Evolutionary conservation across 1,140 invertebrate genomes (phyloP).

Genomic region (Leptestheria dahalacensis): DNA sequence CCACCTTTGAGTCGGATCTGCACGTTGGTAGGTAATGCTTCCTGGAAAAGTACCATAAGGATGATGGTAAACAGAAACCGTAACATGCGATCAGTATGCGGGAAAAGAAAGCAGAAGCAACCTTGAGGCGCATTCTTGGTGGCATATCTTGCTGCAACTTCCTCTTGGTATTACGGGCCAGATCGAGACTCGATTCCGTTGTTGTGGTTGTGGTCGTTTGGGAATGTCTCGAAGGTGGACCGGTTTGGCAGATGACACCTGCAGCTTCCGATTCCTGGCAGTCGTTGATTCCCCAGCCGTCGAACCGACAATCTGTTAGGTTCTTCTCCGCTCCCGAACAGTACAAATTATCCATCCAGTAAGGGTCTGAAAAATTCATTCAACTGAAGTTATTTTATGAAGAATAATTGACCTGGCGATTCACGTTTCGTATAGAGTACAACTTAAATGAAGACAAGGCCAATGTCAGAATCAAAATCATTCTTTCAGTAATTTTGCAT

Average conservation of each 20-base stretch:
- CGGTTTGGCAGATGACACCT: slow-evolving; percentile 50
- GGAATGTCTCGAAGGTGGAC: slow-evolving; percentile 5
- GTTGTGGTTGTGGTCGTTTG: slow-evolving; percentile 1
- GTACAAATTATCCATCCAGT: slow-evolving; percentile 78
- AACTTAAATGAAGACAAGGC: too few relatives aligned
- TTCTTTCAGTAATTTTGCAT: too few relatives aligned
- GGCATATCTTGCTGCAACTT: slow-evolving; percentile 13
- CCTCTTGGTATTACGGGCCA: neutral
- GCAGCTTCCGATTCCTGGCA: slow-evolving; percentile 61
- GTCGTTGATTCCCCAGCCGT: slow-evolving; percentile 67
- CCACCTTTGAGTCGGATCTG: slow-evolving; percentile 43
- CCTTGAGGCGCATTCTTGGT: slow-evolving; percentile 9
- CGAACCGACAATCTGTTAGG: slow-evolving; percentile 55
- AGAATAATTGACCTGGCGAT: neutral
- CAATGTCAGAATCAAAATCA: too few relatives aligned
- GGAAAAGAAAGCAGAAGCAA: too few relatives aligned
- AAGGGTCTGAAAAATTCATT: slow-evolving; percentile 38
- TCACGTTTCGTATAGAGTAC: neutral
- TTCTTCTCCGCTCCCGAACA: slow-evolving; percentile 63
- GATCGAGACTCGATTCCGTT: slow-evolving; percentile 25
- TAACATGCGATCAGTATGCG: too few relatives aligned
- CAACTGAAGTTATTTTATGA: neutral
- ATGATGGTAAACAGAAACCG: too few relatives aligned
- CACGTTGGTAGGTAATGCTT: slow-evolving; percentile 13
- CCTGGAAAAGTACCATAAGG: too few relatives aligned